These are phyloP conservation scores for Andrena bucephala DNA, from an alignment of 2,888 invertebrate genomes.

Conservation along the genomic window DNA sequence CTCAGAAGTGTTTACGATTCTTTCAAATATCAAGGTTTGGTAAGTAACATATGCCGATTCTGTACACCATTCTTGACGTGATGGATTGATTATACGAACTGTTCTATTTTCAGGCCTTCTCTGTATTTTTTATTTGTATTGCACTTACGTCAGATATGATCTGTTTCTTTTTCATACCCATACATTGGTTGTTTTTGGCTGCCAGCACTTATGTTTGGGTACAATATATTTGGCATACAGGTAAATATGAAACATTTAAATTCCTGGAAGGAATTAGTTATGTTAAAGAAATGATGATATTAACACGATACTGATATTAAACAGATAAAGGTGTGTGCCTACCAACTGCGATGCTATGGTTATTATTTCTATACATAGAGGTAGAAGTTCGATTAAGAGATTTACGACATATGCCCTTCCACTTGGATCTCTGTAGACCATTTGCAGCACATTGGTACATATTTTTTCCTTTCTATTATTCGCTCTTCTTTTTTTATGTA, in stretches of 20 bases:
- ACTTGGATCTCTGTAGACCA: conserved; percentile 96
- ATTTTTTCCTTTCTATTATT: conserved; percentile 27
- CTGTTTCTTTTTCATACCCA: conserved; percentile 99
- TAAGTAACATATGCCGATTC: conserved; percentile 86
- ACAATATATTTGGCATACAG: conserved; percentile 99
- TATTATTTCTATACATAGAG: conserved; percentile 97
- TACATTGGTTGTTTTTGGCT: conserved; percentile 98
- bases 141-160: conserved; percentile 99
- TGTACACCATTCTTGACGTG: neutral
- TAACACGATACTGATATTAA: conserved; percentile 15
- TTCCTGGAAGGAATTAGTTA: neutral
- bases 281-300: conserved; percentile 5
- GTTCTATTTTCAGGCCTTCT: conserved; percentile 92
- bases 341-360: conserved; percentile 97
- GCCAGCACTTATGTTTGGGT: conserved; percentile 99
- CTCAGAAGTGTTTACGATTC: conserved; percentile 98
- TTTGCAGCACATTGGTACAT: conserved; percentile 98
- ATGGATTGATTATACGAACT: neutral
- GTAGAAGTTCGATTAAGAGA: conserved; percentile 94
- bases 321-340: conserved; percentile 96
- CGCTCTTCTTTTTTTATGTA: neutral
- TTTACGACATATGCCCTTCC: conserved; percentile 93
- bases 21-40: conserved; percentile 98
- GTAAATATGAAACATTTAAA: conserved; percentile 85
- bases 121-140: conserved; percentile 98